Conservation (phyloP, 2,797 vertebrate genomes). For the Spinibarbus caldwelli region DNA sequence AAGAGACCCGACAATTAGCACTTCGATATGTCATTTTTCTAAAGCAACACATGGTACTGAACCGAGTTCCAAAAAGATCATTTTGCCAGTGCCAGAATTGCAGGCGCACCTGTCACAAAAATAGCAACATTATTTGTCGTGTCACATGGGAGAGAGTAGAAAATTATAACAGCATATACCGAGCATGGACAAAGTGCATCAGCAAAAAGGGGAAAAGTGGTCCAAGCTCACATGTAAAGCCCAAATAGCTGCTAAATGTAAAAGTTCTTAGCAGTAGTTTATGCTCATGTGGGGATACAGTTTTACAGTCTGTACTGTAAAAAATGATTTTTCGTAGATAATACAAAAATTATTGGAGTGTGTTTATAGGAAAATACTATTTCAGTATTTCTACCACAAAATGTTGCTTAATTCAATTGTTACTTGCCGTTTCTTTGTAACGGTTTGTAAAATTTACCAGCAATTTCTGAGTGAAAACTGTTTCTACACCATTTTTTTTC, state of each 20-base stretch:
- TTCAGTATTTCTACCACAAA: too few species aligned
- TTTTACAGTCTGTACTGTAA: background rate
- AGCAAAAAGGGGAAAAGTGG: slow-evolving; percentile 12
- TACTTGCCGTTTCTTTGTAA: background rate
- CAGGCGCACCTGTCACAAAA: slow-evolving; percentile 46
- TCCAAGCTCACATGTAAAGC: background rate
- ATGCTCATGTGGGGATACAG: background rate
- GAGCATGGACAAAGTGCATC: slow-evolving; percentile 36
- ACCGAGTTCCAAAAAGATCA: slow-evolving; percentile 19
- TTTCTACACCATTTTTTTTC: background rate
- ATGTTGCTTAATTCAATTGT: background rate
- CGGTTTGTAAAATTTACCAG: background rate
- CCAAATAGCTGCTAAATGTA: background rate
- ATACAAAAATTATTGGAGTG: background rate
- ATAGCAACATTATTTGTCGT: slow-evolving; percentile 37
- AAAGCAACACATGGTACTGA: background rate
- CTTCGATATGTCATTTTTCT: slow-evolving; percentile 5
- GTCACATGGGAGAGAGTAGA: slow-evolving; percentile 27
- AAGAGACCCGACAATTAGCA: slow-evolving; percentile 38
- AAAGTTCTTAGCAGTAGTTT: background rate
- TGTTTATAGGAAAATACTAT: background rate
- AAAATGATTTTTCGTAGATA: background rate
- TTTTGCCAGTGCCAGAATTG: slow-evolving; percentile 12
- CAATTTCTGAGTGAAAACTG: background rate
- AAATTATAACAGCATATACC: slow-evolving; percentile 42